Base-by-base conservation (phyloP, 1,140 invertebrate genomes). In the Drosophila seguyi region DNA sequence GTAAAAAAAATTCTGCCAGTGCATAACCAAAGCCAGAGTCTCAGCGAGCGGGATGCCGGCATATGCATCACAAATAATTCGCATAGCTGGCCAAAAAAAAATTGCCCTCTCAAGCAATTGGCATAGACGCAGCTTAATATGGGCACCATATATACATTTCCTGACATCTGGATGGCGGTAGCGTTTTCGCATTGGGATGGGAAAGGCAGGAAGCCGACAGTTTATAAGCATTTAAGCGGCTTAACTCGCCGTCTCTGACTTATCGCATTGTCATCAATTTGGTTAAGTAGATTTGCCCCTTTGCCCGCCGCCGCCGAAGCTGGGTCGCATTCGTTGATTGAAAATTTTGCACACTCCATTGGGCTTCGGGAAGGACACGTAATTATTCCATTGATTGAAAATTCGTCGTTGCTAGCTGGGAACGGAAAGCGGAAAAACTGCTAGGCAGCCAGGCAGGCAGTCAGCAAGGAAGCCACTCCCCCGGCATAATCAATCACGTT, bases 261-360 rank as follows among this genome's bases (percentile, higher is more conserved):
- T 81, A 85, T 85, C 82, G 81, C 82, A 81, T 85, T 86, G 78
- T 85, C 82, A 85, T 85, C 82, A 85, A 85, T 85, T 85, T 81
- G 81, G 77, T 85, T 85, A 85, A 85, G 81, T 85, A 81, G 81
- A 85, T 77, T 85, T 76, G 52, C 60, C 66, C 69, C 68, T 44
- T 69, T 44, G 34, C 25, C 27, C n/a, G n/a, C 56, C 39, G n/a
- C 7, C 27, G 4, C 14, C 16, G n/a, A n/a, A n/a, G 25, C 27
- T 65, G 48, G 61, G 11, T 60, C n/a, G 20, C 34, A 76, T 48
- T 73, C 57, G 59, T 85, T 84, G 81, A 85, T 84, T 85, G 81
- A 84, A 84, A 84, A 84, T 80, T 84, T 76, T 71, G 71, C 76
- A 84, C 81, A 68, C 81, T 76, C 71, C 81, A 80, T 73, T 68